Conservation (phyloP, 2,797 vertebrate genomes). For the Danionella dracula region DNA sequence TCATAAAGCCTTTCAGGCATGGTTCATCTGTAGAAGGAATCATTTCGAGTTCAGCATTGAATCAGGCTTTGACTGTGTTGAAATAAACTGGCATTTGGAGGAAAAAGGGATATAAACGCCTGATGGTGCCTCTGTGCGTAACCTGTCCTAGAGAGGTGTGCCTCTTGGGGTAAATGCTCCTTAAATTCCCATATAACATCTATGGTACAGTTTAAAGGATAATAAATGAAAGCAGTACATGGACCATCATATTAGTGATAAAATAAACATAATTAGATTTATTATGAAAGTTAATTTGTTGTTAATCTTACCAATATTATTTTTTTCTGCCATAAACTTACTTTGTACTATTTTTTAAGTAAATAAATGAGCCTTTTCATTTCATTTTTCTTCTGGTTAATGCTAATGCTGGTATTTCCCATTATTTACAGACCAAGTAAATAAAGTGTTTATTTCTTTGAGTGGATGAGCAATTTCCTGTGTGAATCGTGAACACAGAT, state of each 20-base stretch:
- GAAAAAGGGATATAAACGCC: conserved; percentile 66
- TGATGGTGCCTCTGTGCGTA: conserved; percentile 71
- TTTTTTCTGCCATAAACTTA: too few species aligned
- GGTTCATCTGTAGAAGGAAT: conserved; percentile 13
- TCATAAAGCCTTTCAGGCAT: conserved; percentile 34
- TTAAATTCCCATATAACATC: too few species aligned
- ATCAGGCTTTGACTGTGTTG: conserved; percentile 50
- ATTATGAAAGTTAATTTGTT: conserved; percentile 80
- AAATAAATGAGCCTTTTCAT: conserved; percentile 89
- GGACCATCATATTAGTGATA: too few species aligned
- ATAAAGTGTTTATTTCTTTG: conserved; percentile 86
- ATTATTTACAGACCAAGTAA: conserved; percentile 89
- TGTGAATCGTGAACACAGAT: background rate
- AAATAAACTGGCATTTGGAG: conserved; percentile 50
- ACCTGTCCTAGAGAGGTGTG: conserved; percentile 52
- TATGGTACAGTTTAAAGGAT: too few species aligned
- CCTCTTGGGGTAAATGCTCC: conserved; percentile 63
- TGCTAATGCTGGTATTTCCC: conserved; percentile 79
- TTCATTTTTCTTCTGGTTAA: conserved; percentile 84
- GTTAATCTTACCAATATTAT: conserved; percentile 97
- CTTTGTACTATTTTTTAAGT: conserved; percentile 69
- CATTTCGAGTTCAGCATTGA: conserved; percentile 47
- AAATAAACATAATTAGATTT: too few species aligned
- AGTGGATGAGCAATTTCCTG: conserved; percentile 36
- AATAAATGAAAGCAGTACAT: too few species aligned